Evolutionary conservation across 1,140 invertebrate genomes (phyloP).

Genomic region (Eumaeus atala): DNA sequence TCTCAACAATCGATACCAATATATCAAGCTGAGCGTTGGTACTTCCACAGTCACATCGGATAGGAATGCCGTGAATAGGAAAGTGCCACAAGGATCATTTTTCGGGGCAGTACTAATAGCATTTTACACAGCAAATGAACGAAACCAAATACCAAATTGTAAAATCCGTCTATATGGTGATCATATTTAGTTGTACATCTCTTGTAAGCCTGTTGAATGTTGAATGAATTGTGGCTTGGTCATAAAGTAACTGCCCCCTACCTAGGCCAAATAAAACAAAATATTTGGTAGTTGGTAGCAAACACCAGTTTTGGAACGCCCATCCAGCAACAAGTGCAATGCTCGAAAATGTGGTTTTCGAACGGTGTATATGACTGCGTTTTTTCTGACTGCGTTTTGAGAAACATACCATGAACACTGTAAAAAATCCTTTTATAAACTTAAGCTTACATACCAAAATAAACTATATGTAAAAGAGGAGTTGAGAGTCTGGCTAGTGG

Average conservation of each 20-base stretch:
- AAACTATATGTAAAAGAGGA: neutral
- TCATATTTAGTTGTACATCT: conserved; percentile 14
- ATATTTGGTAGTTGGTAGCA: neutral
- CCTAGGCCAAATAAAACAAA: conserved; percentile 13
- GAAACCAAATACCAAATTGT: conserved; percentile 1
- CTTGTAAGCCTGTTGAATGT: conserved; percentile 11
- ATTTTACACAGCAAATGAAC: conserved; percentile 5
- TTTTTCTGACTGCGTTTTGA: too few species aligned
- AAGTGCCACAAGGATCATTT: conserved; percentile 8
- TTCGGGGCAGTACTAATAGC: conserved; percentile 7
- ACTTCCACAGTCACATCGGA: neutral
- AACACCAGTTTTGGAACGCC: neutral
- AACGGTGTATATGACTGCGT: too few species aligned
- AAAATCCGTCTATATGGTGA: conserved; percentile 14
- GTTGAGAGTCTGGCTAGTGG: neutral
- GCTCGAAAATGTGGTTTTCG: too few species aligned
- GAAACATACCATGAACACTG: too few species aligned
- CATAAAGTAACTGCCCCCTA: neutral
- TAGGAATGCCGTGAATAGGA: neutral
- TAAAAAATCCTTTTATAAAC: neutral
- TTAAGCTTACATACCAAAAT: neutral
- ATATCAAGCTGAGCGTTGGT: neutral
- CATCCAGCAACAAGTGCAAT: neutral
- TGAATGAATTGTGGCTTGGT: neutral
- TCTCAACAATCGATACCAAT: neutral